Evolutionary conservation across 2,888 invertebrate species (phyloP).

Genomic region (Drosophila borealis): DNA sequence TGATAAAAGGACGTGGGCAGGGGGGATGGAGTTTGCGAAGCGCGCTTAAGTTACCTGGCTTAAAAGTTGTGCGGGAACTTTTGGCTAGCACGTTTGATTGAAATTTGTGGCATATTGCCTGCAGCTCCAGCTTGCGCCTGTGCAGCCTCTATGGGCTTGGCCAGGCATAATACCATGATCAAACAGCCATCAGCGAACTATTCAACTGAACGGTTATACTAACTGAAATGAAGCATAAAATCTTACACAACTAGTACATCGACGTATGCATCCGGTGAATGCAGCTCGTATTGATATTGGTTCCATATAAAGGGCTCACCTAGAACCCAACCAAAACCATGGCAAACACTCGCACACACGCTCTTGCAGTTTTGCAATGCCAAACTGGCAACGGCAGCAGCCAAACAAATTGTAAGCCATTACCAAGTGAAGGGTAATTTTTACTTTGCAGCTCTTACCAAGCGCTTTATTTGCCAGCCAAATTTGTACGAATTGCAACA

Average conservation of each 20-base stretch:
- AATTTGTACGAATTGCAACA: slow-evolving; percentile 77
- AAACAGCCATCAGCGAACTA: slow-evolving; percentile 49
- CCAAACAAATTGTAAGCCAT: slow-evolving; percentile 78
- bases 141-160: slow-evolving; percentile 9
- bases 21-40: background rate
- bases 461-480: slow-evolving; percentile 75
- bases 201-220: slow-evolving; percentile 20
- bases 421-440: slow-evolving; percentile 79
- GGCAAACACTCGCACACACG: slow-evolving; percentile 13
- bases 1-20: background rate
- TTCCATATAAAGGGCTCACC: background rate
- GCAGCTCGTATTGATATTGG: slow-evolving; percentile 35
- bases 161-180: slow-evolving; percentile 56
- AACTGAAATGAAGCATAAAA: slow-evolving; percentile 54
- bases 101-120: slow-evolving; percentile 79
- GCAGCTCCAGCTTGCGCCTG: slow-evolving; percentile 42
- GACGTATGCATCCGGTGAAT: background rate
- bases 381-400: slow-evolving; percentile 46
- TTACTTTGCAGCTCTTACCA: slow-evolving; percentile 67
- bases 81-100: slow-evolving; percentile 77
- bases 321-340: background rate
- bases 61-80: slow-evolving; percentile 69
- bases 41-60: slow-evolving; percentile 48
- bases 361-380: slow-evolving; percentile 51
- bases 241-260: slow-evolving; percentile 14